Evolutionary conservation across 2,113 vertebrate species (phyloP).

Genomic region (Tonatia bakeri): DNA sequence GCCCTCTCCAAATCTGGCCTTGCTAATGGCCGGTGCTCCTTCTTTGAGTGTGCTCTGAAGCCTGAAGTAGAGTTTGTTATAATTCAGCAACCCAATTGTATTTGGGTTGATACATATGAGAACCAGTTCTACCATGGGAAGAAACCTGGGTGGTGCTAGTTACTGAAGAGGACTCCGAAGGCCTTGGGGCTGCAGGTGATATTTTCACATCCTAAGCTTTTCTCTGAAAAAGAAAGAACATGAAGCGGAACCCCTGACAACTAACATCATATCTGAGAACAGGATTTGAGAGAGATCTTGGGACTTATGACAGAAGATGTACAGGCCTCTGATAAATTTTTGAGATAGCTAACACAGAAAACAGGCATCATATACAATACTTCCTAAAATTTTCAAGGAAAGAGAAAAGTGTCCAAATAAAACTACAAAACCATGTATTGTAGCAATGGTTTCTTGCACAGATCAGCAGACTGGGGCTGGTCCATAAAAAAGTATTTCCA

Average conservation of each 20-base stretch:
- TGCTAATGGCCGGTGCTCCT: not conserved
- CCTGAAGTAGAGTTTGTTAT: not conserved
- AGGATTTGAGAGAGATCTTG: not conserved
- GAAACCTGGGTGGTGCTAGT: not conserved
- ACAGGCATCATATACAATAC: not conserved
- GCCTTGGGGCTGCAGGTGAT: not conserved
- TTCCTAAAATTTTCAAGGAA: conserved; percentile 17
- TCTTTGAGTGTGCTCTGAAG: not conserved
- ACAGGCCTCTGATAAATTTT: not conserved
- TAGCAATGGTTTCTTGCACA: not conserved
- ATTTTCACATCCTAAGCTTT: not conserved
- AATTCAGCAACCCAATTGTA: not conserved
- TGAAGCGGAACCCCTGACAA: not conserved
- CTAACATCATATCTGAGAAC: not conserved
- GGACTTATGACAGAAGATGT: not conserved
- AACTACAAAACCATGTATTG: not conserved
- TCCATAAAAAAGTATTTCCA: not conserved
- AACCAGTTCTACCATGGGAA: not conserved
- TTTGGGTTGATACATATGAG: not conserved
- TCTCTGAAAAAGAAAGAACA: not conserved
- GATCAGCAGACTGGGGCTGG: not conserved
- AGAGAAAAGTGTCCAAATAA: not conserved
- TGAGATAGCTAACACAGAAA: not conserved
- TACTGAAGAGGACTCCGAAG: not conserved
- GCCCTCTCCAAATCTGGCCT: not conserved